Base-by-base conservation (phyloP, 1,140 invertebrate genomes). In the Drosophila parvula region DNA sequence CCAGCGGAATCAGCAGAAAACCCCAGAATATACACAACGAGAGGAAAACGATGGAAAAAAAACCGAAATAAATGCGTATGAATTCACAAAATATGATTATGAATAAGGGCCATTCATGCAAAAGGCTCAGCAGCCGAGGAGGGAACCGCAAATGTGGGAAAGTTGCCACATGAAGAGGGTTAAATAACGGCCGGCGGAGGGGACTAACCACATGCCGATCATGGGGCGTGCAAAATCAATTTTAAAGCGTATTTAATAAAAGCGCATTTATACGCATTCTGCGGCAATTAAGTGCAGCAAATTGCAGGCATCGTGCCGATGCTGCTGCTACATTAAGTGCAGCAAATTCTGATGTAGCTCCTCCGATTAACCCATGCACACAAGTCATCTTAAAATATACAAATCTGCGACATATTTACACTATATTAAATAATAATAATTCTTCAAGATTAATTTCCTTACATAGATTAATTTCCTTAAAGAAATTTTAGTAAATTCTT, bases 231-330 rank as follows among this genome's bases (percentile, higher is more conserved):
- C 55, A 78, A 78, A 89, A 89, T 89, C 80, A 84, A 89, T 89
- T 89, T 89, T 71, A 80, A 89, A 89, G 84, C 45, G 78, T 75
- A 84, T 89, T 89, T 69, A 89, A 89, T 89, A 89, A 90, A 84
- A 84, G 51, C 64, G 74, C 84, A 80, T 89, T 82, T 83, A 83
- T 80, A 64, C 65, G 51, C 44, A 78, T 78, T 89, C 74, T 73
- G 80, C 77, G 78, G 84, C 80, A 89, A 81, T 89, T 89, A 89
- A 78, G 67, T 83, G 63, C 64, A 67, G 65, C 57, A 64, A 81
- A 85, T 68, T 65, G 50, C 51, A 62, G 36, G 43, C 30, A 51
- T 18, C 59, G 27, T 38, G 30, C 55, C 27, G 55, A 30, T 55
- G n/a, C 16, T 22, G 57, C 50, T 48, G 44, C 38, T 16, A 27